A percentile compares a stretch with the other conserved stretches of the same genome.
Conservation (phyloP, 2,113 vertebrate genomes). For the Mus spicilegus region DNA sequence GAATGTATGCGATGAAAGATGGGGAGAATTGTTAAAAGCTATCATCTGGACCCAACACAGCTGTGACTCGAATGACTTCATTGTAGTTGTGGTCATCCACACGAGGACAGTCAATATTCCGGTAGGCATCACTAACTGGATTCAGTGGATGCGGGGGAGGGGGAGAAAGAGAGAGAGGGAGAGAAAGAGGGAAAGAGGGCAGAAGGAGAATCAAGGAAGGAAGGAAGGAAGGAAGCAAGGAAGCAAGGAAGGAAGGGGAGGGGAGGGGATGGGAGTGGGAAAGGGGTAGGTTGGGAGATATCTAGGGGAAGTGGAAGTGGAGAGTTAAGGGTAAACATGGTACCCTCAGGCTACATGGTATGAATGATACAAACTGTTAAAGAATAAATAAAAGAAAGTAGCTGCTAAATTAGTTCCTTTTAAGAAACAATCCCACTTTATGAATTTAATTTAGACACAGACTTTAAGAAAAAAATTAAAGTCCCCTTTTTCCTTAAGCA, state of each 20-base stretch:
- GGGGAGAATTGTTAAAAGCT: background rate
- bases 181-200: background rate
- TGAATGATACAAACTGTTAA: background rate
- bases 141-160: background rate
- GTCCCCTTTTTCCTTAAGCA: background rate
- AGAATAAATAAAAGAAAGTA: background rate
- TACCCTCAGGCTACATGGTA: background rate
- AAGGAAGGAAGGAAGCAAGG: background rate
- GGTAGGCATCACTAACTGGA: background rate
- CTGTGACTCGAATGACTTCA: background rate
- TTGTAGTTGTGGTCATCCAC: background rate
- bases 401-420: background rate
- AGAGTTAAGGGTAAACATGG: background rate
- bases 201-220: background rate
- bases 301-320: background rate
- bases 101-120: background rate
- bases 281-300: background rate
- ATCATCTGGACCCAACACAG: background rate
- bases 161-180: background rate
- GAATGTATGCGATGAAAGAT: too few species aligned
- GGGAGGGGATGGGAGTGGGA: background rate
- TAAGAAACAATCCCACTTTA: background rate
- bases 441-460: background rate
- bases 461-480: background rate
- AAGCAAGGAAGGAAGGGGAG: background rate